Evolutionary conservation across 2,797 vertebrate species (phyloP), one percentile per base, ranked within the genome.

Genomic region (Hydrocynus forskahlii): DNA sequence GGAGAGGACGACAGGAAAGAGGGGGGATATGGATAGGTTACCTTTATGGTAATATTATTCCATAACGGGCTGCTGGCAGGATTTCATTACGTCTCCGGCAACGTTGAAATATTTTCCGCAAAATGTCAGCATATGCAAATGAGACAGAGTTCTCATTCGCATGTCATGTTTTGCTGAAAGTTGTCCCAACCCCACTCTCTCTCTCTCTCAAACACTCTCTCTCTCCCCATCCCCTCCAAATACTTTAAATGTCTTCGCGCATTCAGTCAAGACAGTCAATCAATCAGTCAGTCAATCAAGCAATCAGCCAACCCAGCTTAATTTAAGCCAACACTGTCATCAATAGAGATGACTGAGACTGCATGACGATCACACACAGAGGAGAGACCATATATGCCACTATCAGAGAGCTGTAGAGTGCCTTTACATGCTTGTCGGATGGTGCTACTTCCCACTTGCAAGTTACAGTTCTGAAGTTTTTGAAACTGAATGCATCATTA

Each of bases 81-180:
- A 96, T 97, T 98, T 98, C 97, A 99, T 99, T 99, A 98, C 96
- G 93, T 95, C 95, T 94, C 92, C 90, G 94, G 94, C 94, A 96
- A 96, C 96, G 93, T 95, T 98, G 96, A 96, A 96, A 97, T 97
- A 98, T 98, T 97, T 94, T 97, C 95, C 92, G 93, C 89, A 94
- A 99, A 99, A 99, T 99, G 97, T 99, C 97, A 98, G 95, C 95
- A 70, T 97, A 99, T 99, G 97, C 95, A 99, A 99, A 99, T 98
- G 94, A 96, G 94, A 91, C 92, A 93, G 91, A 93, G 91, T 92
- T 94, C 92, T 96, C 93, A 91, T 86, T 95, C 91, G 89, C 92
- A 83, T 94, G 93, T 94, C 94, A 94, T 94, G 95, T 96, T 98
- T 96, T 95, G 95, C 94, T 96, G 95, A 95, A 96, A 95, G 94